Evolutionary conservation across 2,888 invertebrate genomes (phyloP).

Genomic region (Heliothis peltigera): DNA sequence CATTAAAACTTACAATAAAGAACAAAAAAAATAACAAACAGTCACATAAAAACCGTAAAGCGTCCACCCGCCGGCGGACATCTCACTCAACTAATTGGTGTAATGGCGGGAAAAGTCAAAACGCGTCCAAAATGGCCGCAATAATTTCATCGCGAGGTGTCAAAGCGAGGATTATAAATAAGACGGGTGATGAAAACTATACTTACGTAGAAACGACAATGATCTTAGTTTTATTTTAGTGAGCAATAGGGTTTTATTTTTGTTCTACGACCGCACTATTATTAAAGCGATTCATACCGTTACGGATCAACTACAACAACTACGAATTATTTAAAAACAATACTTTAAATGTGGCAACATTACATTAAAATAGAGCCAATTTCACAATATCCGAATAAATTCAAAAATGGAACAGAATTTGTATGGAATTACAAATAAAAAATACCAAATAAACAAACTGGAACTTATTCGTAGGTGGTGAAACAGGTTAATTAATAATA

Average conservation of each 20-base stretch:
- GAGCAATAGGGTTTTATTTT: constrained; percentile 64
- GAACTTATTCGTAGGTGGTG: no score
- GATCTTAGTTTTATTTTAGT: constrained; percentile 83
- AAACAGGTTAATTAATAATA: no score
- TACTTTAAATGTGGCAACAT: background rate
- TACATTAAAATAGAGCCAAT: no score
- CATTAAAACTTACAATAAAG: constrained; percentile 55
- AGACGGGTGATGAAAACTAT: constrained; percentile 86
- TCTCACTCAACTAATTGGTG: constrained; percentile 89
- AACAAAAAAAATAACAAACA: constrained; percentile 70
- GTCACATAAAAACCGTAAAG: constrained; percentile 79
- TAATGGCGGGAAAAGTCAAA: constrained; percentile 87
- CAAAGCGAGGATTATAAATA: constrained; percentile 85
- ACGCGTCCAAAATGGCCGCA: constrained; percentile 81
- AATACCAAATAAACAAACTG: no score
- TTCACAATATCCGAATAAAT: no score
- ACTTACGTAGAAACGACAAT: constrained; percentile 85
- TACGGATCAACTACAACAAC: constrained; percentile 4
- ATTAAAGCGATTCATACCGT: constrained; percentile 33
- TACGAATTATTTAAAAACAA: constrained; percentile 3
- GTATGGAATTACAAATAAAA: no score
- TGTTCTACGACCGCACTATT: constrained; percentile 33
- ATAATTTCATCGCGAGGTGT: constrained; percentile 84
- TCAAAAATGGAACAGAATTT: no score
- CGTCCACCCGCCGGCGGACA: constrained; percentile 85